Evolutionary conservation across 23 tunicate genomes (phyloP).

Genomic region (Styela plicata): DNA sequence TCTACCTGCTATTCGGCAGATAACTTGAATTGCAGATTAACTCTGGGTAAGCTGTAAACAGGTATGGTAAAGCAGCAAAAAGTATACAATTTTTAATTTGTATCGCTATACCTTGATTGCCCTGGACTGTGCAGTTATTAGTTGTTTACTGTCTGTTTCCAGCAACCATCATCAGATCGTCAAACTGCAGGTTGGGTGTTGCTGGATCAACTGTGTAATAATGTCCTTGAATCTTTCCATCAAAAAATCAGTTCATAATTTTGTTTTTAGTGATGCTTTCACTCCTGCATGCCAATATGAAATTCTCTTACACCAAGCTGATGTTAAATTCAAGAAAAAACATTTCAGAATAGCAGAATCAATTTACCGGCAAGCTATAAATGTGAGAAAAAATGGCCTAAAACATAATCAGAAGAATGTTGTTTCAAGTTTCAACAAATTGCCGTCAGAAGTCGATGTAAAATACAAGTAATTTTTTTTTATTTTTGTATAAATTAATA

Average conservation of each 20-base stretch:
- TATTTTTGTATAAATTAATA: too few relatives aligned
- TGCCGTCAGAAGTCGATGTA: constrained; percentile 24
- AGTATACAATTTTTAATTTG: too few relatives aligned
- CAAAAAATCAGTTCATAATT: too few relatives aligned
- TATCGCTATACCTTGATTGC: neutral
- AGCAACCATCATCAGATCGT: too few relatives aligned
- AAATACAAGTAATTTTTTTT: constrained; percentile 21
- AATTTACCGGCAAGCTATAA: constrained; percentile 47
- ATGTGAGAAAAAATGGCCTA: constrained; percentile 27
- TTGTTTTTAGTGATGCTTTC: constrained; percentile 4
- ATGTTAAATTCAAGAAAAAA: constrained; percentile 38
- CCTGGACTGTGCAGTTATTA: neutral
- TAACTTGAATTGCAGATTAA: too few relatives aligned
- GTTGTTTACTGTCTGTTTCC: too few relatives aligned
- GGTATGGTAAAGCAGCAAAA: too few relatives aligned
- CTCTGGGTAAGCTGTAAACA: too few relatives aligned
- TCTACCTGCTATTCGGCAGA: too few relatives aligned
- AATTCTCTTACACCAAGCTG: constrained; percentile 40
- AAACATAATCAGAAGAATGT: constrained; percentile 37
- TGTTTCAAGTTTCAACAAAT: constrained; percentile 7
- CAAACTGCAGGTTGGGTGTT: too few relatives aligned
- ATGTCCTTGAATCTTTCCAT: too few relatives aligned
- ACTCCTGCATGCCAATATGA: constrained; percentile 43
- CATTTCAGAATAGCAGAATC: constrained; percentile 53
- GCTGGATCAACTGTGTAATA: too few relatives aligned